phyloP scores from a whole-genome alignment of 2,113 vertebrate species.

The Balaeniceps rex region DNA sequence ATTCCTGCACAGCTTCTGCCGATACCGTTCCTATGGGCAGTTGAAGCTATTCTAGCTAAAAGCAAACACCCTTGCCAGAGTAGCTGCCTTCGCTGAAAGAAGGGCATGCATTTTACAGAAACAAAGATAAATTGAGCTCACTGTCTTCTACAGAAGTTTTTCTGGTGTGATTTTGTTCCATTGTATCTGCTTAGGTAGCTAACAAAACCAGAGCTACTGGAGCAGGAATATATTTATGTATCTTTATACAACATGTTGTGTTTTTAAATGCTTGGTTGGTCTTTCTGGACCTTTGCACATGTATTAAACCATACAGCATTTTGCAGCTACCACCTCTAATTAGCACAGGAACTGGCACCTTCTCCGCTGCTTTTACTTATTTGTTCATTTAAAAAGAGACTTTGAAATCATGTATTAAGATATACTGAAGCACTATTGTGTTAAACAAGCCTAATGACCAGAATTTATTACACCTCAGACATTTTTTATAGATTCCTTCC shows the following conservation, averaged over 20 bases:
- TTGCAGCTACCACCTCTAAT: neutral
- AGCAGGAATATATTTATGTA: neutral
- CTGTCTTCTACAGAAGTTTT: neutral
- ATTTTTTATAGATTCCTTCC: neutral
- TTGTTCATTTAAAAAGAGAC: neutral
- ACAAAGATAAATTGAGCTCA: neutral
- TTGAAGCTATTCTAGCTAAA: neutral
- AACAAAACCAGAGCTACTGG: neutral
- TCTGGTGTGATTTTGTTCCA: neutral
- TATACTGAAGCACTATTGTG: neutral
- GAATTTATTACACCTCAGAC: neutral
- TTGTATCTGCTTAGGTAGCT: neutral
- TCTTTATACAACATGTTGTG: neutral
- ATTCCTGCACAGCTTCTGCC: constrained; percentile 9
- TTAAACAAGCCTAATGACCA: neutral
- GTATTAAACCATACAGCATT: neutral
- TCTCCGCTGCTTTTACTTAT: neutral
- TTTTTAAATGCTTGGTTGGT: neutral
- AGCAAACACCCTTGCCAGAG: neutral
- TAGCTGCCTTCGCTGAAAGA: neutral
- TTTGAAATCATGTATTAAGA: neutral
- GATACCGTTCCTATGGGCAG: neutral
- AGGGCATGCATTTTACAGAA: neutral
- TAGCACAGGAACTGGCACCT: neutral
- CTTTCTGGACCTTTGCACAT: neutral